Base-by-base conservation (phyloP, 2,888 invertebrate genomes). In the Coecobrya sp. region DNA sequence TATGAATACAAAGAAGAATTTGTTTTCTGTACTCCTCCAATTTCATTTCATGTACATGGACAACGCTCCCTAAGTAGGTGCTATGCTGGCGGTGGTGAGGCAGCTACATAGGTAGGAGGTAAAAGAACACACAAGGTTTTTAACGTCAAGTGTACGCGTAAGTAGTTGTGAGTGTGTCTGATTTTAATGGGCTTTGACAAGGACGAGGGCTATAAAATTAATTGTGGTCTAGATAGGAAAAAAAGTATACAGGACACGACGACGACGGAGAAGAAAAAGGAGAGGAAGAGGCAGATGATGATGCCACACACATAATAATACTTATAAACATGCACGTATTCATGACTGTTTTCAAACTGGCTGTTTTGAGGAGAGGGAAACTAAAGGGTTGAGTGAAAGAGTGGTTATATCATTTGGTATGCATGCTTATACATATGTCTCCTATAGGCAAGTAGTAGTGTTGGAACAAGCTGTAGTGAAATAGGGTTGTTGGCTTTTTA, bases 121-220 rank as follows among this genome's bases (percentile, higher is more conserved):
- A 59, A 55, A 86, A 73, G 19, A 76, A 22, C 52, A 49, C 81
- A 81, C 89, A 68, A 16, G 30, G 86, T 65, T 86, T 89, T 81
- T 76, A 89, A 89, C 89, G 93, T 89, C 91, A 92, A 89, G 92
- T 62, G 42, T 59, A 62, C 42, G 22, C 36, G 45, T 82, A 82
- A 79, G 79, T 70, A 89, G 52, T 73, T 70, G 70, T 86, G 93
- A 68, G 45, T 93, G 86, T 91, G 94, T 93, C 93, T 94, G 94
- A 95, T 95, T 95, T 94, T 95, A 95, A 95, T 95, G 95, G 94
- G 94, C 94, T 93, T 94, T 94, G 94, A 94, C 94, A 94, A 94
- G 93, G 94, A 94, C 93, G 93, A 93, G 94, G 92, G 94, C 94
- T 95, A 94, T 95, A 95, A 95, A 95, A 95, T 95, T 95, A 95